These are phyloP conservation scores for Anguilla rostrata DNA, from an alignment of 2,113 vertebrate species.

Conservation along the genomic window DNA sequence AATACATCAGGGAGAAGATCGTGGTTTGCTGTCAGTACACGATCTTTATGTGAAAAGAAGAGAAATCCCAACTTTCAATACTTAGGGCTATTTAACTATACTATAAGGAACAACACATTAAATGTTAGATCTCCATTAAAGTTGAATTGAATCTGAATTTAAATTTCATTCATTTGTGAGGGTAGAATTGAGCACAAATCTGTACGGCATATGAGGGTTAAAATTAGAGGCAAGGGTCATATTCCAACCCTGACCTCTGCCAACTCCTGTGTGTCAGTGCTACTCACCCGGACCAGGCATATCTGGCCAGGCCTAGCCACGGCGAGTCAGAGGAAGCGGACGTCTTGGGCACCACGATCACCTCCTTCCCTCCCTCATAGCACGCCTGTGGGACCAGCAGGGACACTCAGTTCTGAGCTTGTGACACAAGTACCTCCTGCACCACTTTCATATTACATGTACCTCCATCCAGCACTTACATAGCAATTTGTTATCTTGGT, in stretches of 20 bases:
- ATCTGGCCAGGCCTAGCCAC: slow-evolving; percentile 96
- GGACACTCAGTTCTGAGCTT: slow-evolving; percentile 18
- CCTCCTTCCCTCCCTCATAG: slow-evolving; percentile 94
- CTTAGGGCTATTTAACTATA: neutral
- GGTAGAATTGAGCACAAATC: neutral
- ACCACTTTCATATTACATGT: too few species aligned
- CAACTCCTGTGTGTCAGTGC: neutral
- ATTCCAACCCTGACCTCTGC: neutral
- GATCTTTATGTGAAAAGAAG: neutral
- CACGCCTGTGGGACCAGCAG: slow-evolving; percentile 77
- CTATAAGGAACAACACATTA: neutral
- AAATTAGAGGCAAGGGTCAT: neutral
- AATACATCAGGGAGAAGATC: neutral
- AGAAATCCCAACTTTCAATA: neutral
- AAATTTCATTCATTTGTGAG: neutral
- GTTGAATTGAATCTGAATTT: neutral
- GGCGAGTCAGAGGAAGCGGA: slow-evolving; percentile 98
- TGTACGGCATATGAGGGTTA: neutral
- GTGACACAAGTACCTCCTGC: too few species aligned
- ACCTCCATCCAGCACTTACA: too few species aligned
- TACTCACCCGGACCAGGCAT: slow-evolving; percentile 98
- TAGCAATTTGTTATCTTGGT: too few species aligned
- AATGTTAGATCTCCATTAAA: neutral
- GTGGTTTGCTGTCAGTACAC: neutral
- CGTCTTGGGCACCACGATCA: slow-evolving; percentile 96